phyloP scores from a whole-genome alignment of 2,797 vertebrate species.

The Alca torda region DNA sequence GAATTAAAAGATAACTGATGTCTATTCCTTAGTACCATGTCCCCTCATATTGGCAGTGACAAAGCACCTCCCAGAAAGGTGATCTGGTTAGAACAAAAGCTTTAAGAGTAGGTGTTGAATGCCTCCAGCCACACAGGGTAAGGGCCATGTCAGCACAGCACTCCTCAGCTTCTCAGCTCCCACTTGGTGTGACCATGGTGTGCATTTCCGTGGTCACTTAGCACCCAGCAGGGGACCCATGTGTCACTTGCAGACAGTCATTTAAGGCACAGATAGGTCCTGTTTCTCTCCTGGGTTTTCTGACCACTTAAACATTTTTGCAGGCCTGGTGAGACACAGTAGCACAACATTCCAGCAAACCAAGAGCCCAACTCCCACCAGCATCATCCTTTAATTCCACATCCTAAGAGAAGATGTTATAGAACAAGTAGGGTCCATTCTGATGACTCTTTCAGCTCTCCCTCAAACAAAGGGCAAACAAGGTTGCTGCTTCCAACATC shows the following conservation, averaged over 20 bases:
- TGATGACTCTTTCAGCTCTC: neutral
- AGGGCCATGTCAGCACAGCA: constrained; percentile 17
- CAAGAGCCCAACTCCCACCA: neutral
- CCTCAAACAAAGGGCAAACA: neutral
- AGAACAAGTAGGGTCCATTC: neutral
- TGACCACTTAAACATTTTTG: neutral
- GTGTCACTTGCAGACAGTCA: neutral
- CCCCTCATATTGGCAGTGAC: neutral
- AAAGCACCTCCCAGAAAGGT: neutral
- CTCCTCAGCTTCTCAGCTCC: constrained; percentile 12
- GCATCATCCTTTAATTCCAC: neutral
- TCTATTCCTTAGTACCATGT: neutral
- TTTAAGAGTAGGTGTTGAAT: neutral
- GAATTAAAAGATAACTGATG: neutral
- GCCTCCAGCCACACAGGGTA: neutral
- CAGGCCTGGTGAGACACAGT: neutral
- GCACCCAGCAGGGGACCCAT: neutral
- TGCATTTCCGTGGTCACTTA: constrained; percentile 17
- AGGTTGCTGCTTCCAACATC: neutral
- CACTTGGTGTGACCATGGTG: neutral
- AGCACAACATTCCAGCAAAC: neutral
- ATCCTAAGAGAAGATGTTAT: neutral
- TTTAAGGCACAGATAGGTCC: neutral
- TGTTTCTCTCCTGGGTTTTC: neutral
- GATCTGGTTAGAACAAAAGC: constrained; percentile 1